Conservation (phyloP, 2,797 vertebrate species). For the Rallus crepitans region DNA sequence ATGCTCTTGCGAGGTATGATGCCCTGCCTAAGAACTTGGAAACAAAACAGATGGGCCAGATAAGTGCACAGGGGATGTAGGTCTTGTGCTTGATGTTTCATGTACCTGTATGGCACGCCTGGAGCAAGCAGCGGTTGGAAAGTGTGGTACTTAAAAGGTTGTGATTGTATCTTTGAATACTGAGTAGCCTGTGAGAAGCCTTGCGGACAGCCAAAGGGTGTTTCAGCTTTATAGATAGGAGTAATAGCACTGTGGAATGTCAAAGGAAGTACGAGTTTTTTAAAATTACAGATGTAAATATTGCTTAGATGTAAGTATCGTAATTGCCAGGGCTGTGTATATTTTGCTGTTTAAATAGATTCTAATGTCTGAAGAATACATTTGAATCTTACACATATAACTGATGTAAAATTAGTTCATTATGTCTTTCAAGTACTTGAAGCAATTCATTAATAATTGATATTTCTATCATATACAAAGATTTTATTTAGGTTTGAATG, state of each 20-base stretch:
- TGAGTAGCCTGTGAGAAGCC: neutral
- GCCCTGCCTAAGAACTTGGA: neutral
- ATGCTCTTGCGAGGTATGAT: neutral
- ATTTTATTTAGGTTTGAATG: neutral
- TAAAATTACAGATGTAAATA: neutral
- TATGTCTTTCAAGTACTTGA: neutral
- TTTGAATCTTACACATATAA: neutral
- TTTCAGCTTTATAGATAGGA: neutral
- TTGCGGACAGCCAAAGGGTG: neutral
- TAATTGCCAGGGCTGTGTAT: neutral
- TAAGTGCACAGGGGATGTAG: neutral
- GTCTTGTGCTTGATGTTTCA: neutral
- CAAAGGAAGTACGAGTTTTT: neutral
- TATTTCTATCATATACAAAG: neutral
- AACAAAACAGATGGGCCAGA: neutral
- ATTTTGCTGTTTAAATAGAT: neutral
- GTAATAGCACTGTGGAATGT: neutral
- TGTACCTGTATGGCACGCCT: fast-evolving
- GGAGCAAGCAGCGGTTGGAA: neutral
- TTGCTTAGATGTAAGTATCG: neutral
- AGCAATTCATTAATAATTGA: neutral
- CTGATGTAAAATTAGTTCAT: neutral
- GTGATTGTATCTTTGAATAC: neutral
- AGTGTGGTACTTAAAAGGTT: neutral
- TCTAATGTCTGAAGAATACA: neutral